Conservation (phyloP, 1,140 invertebrate species). For the Eurosta solidaginis region DNA sequence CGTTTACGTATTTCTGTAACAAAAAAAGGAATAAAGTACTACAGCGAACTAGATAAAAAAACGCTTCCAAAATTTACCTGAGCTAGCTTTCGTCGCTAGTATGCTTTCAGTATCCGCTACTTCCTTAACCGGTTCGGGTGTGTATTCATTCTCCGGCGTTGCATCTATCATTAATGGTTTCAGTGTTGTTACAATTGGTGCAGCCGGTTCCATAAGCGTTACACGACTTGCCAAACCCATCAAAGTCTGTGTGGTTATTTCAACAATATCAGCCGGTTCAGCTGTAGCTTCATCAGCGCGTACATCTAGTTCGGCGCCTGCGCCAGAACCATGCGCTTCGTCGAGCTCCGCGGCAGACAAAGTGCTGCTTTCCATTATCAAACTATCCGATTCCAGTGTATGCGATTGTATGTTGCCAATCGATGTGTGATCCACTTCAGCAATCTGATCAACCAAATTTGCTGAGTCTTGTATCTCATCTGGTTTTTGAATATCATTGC, state of each 20-base stretch:
- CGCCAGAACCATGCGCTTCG: not conserved
- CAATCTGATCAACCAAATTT: not conserved
- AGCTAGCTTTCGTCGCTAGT: conserved; percentile 37
- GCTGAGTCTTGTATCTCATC: not conserved
- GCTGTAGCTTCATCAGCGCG: conserved; percentile 46
- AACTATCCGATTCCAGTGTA: conserved; percentile 45
- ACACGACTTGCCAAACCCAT: conserved; percentile 57
- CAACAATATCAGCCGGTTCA: conserved; percentile 50
- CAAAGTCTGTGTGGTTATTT: conserved; percentile 59
- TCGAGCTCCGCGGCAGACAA: not conserved
- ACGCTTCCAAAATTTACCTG: conserved; percentile 30
- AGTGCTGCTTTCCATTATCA: conserved; percentile 49
- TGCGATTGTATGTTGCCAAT: conserved; percentile 30
- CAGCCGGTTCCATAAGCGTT: conserved; percentile 61
- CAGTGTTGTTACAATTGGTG: conserved; percentile 52
- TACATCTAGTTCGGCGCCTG: not conserved
- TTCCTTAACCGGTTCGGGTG: conserved; percentile 39
- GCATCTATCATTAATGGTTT: conserved; percentile 43
- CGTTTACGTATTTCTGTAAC: conserved; percentile 55
- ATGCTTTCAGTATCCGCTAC: conserved; percentile 15
- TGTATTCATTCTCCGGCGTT: not conserved
- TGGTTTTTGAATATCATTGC: not conserved
- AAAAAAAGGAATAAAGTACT: conserved; percentile 16
- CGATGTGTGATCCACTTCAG: conserved; percentile 33
- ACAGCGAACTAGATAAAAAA: not conserved